Conservation (phyloP, 2,888 invertebrate species). For the Neoascia interrupta region DNA sequence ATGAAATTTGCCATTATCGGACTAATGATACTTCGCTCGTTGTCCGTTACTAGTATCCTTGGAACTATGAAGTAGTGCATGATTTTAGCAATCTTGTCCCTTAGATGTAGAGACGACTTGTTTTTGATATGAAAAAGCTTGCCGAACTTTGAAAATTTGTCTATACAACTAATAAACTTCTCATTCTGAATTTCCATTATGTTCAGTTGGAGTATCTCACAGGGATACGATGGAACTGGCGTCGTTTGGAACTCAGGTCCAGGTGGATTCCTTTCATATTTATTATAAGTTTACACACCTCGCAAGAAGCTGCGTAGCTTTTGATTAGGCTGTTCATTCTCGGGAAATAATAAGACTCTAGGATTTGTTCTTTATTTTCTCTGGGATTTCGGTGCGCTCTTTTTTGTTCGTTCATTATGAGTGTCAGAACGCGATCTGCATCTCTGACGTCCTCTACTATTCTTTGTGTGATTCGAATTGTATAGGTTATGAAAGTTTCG, state of each 20-base stretch:
- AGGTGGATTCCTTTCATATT: neutral
- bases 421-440: too few relatives aligned
- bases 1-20: too few relatives aligned
- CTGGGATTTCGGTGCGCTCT: neutral
- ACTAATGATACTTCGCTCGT: neutral
- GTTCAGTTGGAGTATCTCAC: neutral
- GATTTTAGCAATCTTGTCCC: too few relatives aligned
- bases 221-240: neutral
- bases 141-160: neutral
- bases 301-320: too few relatives aligned
- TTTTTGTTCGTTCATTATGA: too few relatives aligned
- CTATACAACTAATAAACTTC: neutral
- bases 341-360: neutral
- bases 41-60: too few relatives aligned
- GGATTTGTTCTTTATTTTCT: neutral
- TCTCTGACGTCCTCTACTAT: neutral
- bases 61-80: too few relatives aligned
- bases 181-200: constrained; percentile 4
- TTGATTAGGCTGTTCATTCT: neutral
- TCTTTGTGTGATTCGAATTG: neutral
- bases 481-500: too few relatives aligned
- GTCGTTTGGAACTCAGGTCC: neutral
- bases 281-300: neutral
- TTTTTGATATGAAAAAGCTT: neutral
- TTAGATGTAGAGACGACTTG: neutral